Conservation (phyloP, 2,113 vertebrate species). For the Tiliqua scincoides region DNA sequence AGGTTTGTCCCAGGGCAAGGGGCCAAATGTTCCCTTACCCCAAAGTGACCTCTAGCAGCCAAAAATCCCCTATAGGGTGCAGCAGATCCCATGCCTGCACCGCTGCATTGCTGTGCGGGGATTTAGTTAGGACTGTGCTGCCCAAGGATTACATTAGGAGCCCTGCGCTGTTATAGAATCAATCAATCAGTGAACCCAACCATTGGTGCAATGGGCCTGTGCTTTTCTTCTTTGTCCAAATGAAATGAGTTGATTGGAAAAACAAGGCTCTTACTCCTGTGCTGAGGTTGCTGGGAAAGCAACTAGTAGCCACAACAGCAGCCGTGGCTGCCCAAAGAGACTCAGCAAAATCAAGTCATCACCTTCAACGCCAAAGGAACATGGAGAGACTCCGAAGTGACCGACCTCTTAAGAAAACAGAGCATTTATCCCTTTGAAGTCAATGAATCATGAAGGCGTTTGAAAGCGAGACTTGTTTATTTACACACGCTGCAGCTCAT, state of each 20-base stretch:
- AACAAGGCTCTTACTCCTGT: accelerated
- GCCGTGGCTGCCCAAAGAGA: not conserved
- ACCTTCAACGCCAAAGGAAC: conserved; percentile 16
- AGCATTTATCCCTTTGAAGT: conserved; percentile 57
- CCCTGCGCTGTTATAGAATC: not conserved
- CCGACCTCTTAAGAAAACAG: conserved; percentile 57
- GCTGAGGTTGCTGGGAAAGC: not conserved
- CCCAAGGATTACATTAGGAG: too few relatives aligned
- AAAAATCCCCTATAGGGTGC: too few relatives aligned
- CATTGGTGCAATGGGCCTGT: not conserved
- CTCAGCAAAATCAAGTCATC: not conserved
- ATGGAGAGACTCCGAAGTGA: not conserved
- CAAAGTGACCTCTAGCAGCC: too few relatives aligned
- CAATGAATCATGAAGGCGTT: conserved; percentile 69
- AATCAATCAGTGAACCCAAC: not conserved
- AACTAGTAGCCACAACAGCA: not conserved
- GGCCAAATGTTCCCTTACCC: too few relatives aligned
- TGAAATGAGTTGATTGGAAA: accelerated
- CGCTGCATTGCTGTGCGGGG: too few relatives aligned
- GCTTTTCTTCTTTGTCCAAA: not conserved
- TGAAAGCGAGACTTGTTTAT: conserved; percentile 72
- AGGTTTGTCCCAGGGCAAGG: too few relatives aligned
- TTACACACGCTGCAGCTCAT: conserved; percentile 55
- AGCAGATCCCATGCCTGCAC: too few relatives aligned
- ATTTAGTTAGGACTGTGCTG: too few relatives aligned